Evolutionary conservation across 2,888 invertebrate species (phyloP), one percentile per base, ranked within the genome.

Genomic region (Dasysyrphus tricinctus): DNA sequence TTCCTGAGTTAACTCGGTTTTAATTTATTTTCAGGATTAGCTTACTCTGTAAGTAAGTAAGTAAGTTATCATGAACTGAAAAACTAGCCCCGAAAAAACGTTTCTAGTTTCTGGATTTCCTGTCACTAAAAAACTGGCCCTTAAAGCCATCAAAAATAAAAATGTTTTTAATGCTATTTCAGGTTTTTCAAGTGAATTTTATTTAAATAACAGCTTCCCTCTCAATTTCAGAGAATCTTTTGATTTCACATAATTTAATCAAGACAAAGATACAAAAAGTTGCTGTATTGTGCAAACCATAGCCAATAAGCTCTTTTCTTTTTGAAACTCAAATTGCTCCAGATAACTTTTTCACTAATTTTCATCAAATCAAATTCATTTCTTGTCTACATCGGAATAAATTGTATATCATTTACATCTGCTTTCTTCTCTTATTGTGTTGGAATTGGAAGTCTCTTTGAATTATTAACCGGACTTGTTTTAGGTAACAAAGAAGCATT

Each of bases 391-490:
- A 39, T 51, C 24, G 24, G 24, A 24, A 29, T 42, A 24, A 34
- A 72, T 61, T 73, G 24, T 24, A 24, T 29, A n/a, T 42, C 67
- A 73, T 77, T 59, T 73, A 44, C 65, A 37, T 39, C 14, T 24
- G 24, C 2, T 49, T 42, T 44, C 59, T 39, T 73, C 6, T 8
- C 14, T 3, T 32, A 5, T 14, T 14, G 0, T 8, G 0, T 0
- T 29, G 24, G 5, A 2, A 0, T 32, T 49, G 9, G 29, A 77
- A 63, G 67, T 44, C 73, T 59, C 44, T 16, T 34, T 78, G 72
- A 77, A 83, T 79, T 74, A 74, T 74, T 83, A 63, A 79, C 56
- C 69, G 59, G n/a, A 11, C 63, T 49, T 74, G 69, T 69, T 73
- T 59, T 61, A 74, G 34, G 32, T 67, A 74, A 47, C 78, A 83